Base-by-base conservation (phyloP, 2,888 invertebrate genomes). In the Rhagophthalmus giganteus region DNA sequence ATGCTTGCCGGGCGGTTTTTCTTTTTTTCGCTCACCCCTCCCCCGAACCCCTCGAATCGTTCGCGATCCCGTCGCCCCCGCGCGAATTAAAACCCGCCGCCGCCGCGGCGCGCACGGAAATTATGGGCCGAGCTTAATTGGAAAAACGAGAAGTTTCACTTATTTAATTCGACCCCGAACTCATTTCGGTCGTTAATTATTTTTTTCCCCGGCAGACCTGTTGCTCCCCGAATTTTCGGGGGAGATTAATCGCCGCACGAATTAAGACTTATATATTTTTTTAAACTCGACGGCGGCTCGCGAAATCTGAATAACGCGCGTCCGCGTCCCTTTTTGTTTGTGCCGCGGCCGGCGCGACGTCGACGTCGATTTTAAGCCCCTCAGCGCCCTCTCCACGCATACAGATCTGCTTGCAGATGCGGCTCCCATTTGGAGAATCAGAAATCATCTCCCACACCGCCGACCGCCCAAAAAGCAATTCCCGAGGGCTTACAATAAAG, bases 1-100 rank as follows among this genome's bases (percentile, higher is more conserved):
- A 46, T 61, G 63, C 63, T 62, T 63, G 57, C 61, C 42, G 46
- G 57, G 62, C 63, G 58, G 51, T 58, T 58, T 61, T 60, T 24
- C 9, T 24, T 10, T n/a, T 14, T 15, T n/a, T n/a, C n/a, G n/a
- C n/a, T n/a, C n/a, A n/a, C n/a, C n/a, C n/a, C n/a, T n/a, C n/a
- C n/a, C n/a, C n/a, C n/a, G n/a, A n/a, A n/a, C n/a, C n/a, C n/a
- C n/a, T n/a, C n/a, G n/a, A n/a, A n/a, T n/a, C n/a, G n/a, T n/a
- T n/a, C n/a, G n/a, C n/a, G n/a, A n/a, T n/a, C n/a, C n/a, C n/a
- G n/a, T n/a, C n/a, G n/a, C n/a, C n/a, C n/a, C n/a, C n/a, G n/a
- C n/a, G n/a, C n/a, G n/a, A n/a, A n/a, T n/a, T n/a, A n/a, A n/a
- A n/a, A n/a, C n/a, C n/a, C n/a, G n/a, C n/a, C n/a, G n/a, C n/a